These are phyloP conservation scores for Platichthys stellatus DNA, from an alignment of 2,113 vertebrate genomes.

Conservation along the genomic window DNA sequence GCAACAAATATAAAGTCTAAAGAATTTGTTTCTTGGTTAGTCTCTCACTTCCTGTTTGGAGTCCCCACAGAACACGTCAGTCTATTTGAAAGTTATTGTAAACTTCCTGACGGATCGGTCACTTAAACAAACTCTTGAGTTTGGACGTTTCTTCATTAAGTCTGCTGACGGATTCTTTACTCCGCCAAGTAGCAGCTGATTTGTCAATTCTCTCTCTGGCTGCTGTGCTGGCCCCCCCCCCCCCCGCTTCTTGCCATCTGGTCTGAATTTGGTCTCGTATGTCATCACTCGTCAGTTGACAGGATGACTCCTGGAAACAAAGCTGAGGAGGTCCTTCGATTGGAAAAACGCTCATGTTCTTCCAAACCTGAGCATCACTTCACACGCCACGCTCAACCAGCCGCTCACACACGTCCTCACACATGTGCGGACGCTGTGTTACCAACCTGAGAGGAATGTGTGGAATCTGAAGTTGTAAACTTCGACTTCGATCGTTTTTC, in stretches of 20 bases:
- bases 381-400: constrained; percentile 6
- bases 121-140: constrained; percentile 14
- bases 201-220: constrained; percentile 52
- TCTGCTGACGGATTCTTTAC: constrained; percentile 45
- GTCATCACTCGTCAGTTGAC: constrained; percentile 54
- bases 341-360: constrained; percentile 50
- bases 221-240: constrained; percentile 14
- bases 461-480: constrained; percentile 30
- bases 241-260: constrained; percentile 55
- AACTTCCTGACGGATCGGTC: constrained; percentile 29
- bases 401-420: constrained; percentile 21
- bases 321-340: constrained; percentile 35
- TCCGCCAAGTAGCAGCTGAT: constrained; percentile 66
- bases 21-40: neutral
- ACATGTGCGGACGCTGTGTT: constrained; percentile 15
- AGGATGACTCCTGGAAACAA: constrained; percentile 61
- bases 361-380: constrained; percentile 27
- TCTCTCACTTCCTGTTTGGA: constrained; percentile 7
- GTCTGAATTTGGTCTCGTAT: constrained; percentile 58
- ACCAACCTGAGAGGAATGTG: constrained; percentile 42
- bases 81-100: constrained; percentile 1
- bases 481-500: constrained; percentile 10
- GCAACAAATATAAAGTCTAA: no score
- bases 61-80: neutral
- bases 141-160: constrained; percentile 46